These are phyloP conservation scores for Sphinx pinastri DNA, from an alignment of 2,888 invertebrate species.

Conservation along the genomic window DNA sequence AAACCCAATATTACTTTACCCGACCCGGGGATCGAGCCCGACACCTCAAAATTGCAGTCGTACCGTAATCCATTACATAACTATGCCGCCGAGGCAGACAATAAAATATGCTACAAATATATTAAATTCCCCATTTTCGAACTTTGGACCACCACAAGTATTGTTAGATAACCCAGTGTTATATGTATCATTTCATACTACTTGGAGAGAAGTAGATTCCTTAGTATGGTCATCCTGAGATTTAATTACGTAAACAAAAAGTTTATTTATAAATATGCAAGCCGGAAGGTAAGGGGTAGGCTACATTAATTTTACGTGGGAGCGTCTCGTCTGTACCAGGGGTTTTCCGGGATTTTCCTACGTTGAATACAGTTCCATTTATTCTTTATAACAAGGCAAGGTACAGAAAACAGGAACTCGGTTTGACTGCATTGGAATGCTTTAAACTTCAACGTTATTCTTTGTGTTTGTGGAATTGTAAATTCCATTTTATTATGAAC, in stretches of 20 bases:
- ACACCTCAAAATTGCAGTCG: no score
- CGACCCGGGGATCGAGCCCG: no score
- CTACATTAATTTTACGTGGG: slow-evolving; percentile 47
- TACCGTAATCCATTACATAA: no score
- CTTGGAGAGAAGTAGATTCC: no score
- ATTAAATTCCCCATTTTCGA: no score
- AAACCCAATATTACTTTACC: no score
- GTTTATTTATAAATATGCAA: slow-evolving; percentile 27
- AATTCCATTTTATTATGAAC: not conserved
- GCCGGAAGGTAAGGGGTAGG: slow-evolving; percentile 36
- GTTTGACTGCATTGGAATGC: slow-evolving; percentile 47
- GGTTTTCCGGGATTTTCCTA: slow-evolving; percentile 47
- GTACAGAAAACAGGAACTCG: slow-evolving; percentile 39
- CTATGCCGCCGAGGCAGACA: no score
- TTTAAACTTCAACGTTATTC: slow-evolving; percentile 39
- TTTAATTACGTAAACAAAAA: not conserved
- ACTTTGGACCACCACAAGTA: no score
- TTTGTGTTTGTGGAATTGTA: not conserved
- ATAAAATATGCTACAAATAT: no score
- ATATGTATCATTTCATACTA: no score
- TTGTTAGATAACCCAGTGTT: no score
- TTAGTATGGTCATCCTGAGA: no score
- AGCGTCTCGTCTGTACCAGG: slow-evolving; percentile 42
- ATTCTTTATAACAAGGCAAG: slow-evolving; percentile 48
- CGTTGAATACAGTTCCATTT: slow-evolving; percentile 49